Base-by-base conservation (phyloP, 2,797 vertebrate genomes). In the Sciurus vulgaris region DNA sequence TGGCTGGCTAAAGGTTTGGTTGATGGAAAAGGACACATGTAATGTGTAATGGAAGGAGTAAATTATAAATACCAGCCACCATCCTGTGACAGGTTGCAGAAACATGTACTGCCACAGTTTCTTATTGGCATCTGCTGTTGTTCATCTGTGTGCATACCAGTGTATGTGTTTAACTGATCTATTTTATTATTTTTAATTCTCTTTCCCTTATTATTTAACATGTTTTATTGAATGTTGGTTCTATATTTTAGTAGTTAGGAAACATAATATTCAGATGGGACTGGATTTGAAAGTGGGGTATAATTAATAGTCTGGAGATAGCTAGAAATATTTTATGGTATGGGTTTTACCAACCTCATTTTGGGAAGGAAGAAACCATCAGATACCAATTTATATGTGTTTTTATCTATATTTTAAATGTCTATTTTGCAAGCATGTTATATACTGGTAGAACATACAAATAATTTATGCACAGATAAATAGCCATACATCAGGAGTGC, bases 201-300 rank as follows among this genome's bases (percentile, higher is more conserved):
- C 51, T 74, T 86, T 63, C 59, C 28, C n/a, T 59, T 89, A 13
- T 35, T 56, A 81, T 79, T 89, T 82, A 82, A 65, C 3, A n/a
- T 61, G 24, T 41, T 88, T 92, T 78, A 76, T 20, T 94, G 14
- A 65, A 56, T 17, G 33, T 26, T 72, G 49, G 70, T 70, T 81
- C 12, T 76, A 72, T 82, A 30, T 61, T 73, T 93, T 85, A 69
- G n/a, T 69, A 88, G 84, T 89, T 61, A 93, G n/a, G 17, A 54
- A 73, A 38, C 22, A 51, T 15, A 59, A 63, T 73, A 84, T 72
- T 24, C 33, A n/a, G 35, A 79, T 65, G 13, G 4, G 47, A 89
- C 26, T 59, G 74, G 79, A 61, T 63, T 33, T 92, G 61, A 89
- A 94, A 89, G 13, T 6, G 47, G 92, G 18, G 14, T n/a, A 70